A percentile compares a stretch with the other conserved stretches of the same genome.
phyloP scores from a whole-genome alignment of 2,797 vertebrate genomes.

The Hoplostethus atlanticus region DNA sequence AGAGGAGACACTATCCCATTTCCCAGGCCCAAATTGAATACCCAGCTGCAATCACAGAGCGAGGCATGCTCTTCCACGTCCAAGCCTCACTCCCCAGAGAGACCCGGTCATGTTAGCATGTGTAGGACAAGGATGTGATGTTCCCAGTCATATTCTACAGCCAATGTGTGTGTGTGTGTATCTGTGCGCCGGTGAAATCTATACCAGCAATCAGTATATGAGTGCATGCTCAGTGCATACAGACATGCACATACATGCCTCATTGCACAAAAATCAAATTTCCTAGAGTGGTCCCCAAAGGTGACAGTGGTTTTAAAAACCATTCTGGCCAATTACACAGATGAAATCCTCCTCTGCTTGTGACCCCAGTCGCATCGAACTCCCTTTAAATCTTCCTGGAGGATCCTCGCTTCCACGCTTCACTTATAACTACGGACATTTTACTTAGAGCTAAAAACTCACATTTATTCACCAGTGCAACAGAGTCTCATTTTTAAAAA shows the following conservation, averaged over 20 bases:
- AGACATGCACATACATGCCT: conserved; percentile 2
- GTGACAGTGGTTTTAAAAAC: conserved; percentile 23
- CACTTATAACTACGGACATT: conserved; percentile 4
- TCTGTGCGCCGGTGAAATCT: conserved; percentile 13
- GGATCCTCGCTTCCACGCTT: background rate
- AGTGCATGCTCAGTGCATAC: background rate
- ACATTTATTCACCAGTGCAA: background rate
- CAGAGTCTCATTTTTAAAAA: background rate
- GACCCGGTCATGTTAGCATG: conserved; percentile 31
- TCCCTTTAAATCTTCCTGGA: conserved; percentile 5
- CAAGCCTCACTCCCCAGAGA: conserved; percentile 39
- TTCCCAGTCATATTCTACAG: conserved; percentile 31
- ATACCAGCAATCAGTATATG: conserved; percentile 12
- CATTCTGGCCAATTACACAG: conserved; percentile 36
- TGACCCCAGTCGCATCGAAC: conserved; percentile 8
- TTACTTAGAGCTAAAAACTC: conserved; percentile 9
- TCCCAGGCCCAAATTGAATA: conserved; percentile 59
- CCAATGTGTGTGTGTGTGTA: conserved; percentile 1
- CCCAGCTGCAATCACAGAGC: conserved; percentile 67
- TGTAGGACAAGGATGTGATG: conserved; percentile 45
- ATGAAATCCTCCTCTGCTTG: conserved; percentile 34
- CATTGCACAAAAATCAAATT: conserved; percentile 20
- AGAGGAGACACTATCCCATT: conserved; percentile 56
- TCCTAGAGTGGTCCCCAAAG: conserved; percentile 24
- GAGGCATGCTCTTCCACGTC: conserved; percentile 42